Conservation (phyloP, 2,888 invertebrate species). For the Craniophora ligustri region DNA sequence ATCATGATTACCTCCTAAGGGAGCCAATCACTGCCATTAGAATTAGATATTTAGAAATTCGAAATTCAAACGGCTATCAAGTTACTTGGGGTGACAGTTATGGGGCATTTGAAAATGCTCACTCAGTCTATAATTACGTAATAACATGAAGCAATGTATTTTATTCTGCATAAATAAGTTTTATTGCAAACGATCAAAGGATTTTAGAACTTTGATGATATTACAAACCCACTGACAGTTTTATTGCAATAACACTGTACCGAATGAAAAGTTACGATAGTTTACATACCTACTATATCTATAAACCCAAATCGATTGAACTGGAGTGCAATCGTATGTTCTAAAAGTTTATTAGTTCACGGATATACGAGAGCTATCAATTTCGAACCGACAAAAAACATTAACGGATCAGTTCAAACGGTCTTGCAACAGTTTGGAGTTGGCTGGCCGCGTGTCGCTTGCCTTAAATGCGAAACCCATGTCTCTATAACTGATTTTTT, state of each 20-base stretch:
- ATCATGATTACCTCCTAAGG: constrained; percentile 86
- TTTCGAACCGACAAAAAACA: constrained; percentile 72
- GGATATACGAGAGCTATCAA: constrained; percentile 71
- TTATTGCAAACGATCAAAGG: constrained; percentile 60
- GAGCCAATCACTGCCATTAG: constrained; percentile 87
- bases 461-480: constrained; percentile 82
- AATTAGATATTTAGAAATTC: constrained; percentile 88
- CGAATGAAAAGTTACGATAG: constrained; percentile 54
- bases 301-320: constrained; percentile 72
- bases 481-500: constrained; percentile 77
- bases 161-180: constrained; percentile 46
- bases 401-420: constrained; percentile 67
- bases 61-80: constrained; percentile 82
- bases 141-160: constrained; percentile 48
- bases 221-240: constrained; percentile 34
- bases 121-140: constrained; percentile 55
- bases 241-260: constrained; percentile 38
- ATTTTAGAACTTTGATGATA: constrained; percentile 41
- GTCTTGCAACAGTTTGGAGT: constrained; percentile 59
- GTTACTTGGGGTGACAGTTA: constrained; percentile 80
- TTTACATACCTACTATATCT: constrained; percentile 67
- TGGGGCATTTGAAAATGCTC: constrained; percentile 62
- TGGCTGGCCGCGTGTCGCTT: constrained; percentile 66
- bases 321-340: constrained; percentile 71
- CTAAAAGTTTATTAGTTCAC: constrained; percentile 66